phyloP scores from a whole-genome alignment of 2,888 invertebrate genomes.

The Keiferia lycopersicella region DNA sequence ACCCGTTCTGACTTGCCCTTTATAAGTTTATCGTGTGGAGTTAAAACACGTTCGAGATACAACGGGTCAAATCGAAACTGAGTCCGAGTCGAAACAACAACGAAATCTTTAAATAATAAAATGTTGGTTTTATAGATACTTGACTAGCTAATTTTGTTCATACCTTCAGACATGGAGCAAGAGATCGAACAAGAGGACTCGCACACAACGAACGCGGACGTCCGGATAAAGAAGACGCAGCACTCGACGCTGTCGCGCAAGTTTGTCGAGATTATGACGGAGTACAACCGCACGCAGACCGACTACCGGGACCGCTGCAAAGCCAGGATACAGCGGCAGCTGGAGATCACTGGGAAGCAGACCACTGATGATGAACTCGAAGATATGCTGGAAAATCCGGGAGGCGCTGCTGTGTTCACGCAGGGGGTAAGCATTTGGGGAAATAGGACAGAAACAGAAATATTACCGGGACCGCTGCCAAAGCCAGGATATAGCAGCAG shows the following conservation, averaged over 20 bases:
- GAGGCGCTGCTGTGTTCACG: constrained; percentile 98
- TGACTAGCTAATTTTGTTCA: not conserved
- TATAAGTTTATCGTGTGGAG: too few species aligned
- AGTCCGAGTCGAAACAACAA: too few species aligned
- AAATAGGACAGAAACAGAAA: constrained; percentile 92
- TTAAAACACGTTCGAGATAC: too few species aligned
- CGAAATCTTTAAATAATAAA: too few species aligned
- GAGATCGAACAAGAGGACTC: constrained; percentile 99
- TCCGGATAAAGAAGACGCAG: constrained; percentile 99
- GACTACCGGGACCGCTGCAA: constrained; percentile 99
- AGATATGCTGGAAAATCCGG: constrained; percentile 99
- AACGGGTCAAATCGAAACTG: too few species aligned
- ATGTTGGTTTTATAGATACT: too few species aligned
- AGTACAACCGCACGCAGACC: constrained; percentile 99
- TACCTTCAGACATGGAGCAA: constrained; percentile 95
- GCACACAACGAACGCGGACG: constrained; percentile 98
- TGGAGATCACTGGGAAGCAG: constrained; percentile 99
- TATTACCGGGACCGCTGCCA: not conserved
- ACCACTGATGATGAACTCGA: constrained; percentile 99
- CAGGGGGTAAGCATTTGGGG: constrained; percentile 84
- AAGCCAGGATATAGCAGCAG: constrained; percentile 98
- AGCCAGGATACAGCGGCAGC: constrained; percentile 97
- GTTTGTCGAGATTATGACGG: constrained; percentile 99
- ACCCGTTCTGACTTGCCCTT: too few species aligned
- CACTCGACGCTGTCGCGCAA: constrained; percentile 99